Conservation (phyloP, 2,888 invertebrate genomes). For the Eupithecia vulgata region DNA sequence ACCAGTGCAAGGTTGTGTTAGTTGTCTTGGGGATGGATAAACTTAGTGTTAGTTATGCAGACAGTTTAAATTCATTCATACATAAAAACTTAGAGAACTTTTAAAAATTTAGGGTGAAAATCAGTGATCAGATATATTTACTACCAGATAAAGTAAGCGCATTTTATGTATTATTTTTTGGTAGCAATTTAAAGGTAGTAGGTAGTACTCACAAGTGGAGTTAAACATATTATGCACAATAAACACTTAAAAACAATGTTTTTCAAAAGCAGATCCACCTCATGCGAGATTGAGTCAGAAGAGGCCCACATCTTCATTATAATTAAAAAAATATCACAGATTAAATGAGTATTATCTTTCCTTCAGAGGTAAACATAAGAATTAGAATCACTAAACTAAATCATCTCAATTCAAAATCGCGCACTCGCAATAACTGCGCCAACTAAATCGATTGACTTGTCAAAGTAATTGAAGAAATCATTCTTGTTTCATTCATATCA, state of each 20-base stretch:
- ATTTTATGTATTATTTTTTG: not conserved
- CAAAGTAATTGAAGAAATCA: not conserved
- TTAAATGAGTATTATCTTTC: constrained; percentile 14
- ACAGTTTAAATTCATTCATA: not conserved
- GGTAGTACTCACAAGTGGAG: constrained; percentile 28
- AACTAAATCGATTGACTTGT: not conserved
- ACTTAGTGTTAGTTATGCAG: not conserved
- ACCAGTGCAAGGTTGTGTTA: constrained; percentile 5
- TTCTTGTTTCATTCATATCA: not conserved
- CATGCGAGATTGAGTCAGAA: not conserved
- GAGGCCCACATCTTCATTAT: constrained; percentile 52
- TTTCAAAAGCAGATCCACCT: constrained; percentile 25
- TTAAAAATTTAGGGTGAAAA: not conserved
- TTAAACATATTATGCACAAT: constrained; percentile 50
- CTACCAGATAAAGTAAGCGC: not conserved
- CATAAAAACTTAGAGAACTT: not conserved
- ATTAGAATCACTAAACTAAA: not conserved
- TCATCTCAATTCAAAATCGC: not conserved
- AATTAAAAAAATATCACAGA: constrained; percentile 57
- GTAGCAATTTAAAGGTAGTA: not conserved
- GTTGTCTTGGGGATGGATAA: not conserved
- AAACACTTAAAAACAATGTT: constrained; percentile 42
- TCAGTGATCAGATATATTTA: not conserved
- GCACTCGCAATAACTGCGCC: constrained; percentile 1
- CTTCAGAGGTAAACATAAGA: not conserved